These are phyloP conservation scores for Ictalurus punctatus DNA, from an alignment of 2,113 vertebrate species.

Conservation along the genomic window DNA sequence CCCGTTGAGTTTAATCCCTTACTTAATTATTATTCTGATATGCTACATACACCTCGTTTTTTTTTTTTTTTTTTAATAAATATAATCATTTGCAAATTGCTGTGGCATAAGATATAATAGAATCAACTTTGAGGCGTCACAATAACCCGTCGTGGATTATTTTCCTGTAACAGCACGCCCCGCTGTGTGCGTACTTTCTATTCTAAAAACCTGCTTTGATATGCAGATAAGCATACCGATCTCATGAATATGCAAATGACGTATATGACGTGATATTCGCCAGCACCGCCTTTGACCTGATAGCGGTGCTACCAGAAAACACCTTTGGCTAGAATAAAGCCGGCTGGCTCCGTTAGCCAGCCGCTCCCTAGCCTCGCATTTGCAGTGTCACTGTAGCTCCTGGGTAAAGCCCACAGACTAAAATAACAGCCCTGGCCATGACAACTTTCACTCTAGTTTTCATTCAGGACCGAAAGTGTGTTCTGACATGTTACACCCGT, in stretches of 20 bases:
- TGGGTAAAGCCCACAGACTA: neutral
- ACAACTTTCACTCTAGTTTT: neutral
- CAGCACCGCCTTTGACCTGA: neutral
- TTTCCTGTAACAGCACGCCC: neutral
- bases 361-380: constrained; percentile 28
- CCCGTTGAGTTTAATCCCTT: too few relatives aligned
- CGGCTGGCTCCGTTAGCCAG: constrained; percentile 6
- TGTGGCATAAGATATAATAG: too few relatives aligned
- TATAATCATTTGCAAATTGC: too few relatives aligned
- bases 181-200: neutral
- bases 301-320: neutral
- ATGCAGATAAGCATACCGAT: neutral
- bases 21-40: too few relatives aligned
- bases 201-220: neutral
- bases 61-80: too few relatives aligned
- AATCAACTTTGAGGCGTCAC: neutral
- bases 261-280: neutral
- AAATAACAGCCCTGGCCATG: neutral
- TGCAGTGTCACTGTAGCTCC: constrained; percentile 50
- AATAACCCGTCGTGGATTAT: neutral
- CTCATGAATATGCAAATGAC: neutral
- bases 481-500: neutral
- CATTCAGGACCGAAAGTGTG: neutral
- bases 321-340: neutral
- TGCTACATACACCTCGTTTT: too few relatives aligned